Base-by-base conservation (phyloP, 1,140 invertebrate genomes). In the Leptinotarsa defecta region DNA sequence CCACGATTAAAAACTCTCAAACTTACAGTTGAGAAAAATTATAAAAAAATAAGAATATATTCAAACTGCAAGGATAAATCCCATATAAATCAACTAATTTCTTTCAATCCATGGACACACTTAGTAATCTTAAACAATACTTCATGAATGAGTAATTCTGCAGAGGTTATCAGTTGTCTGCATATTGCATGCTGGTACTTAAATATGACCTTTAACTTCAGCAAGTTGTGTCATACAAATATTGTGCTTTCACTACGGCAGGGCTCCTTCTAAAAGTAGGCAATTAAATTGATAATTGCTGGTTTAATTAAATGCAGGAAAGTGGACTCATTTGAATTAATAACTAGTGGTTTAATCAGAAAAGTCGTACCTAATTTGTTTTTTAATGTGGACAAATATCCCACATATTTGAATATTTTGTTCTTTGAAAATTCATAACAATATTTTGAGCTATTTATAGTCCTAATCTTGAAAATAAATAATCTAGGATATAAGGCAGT, bases 101-200 rank as follows among this genome's bases (percentile, higher is more conserved):
- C 34, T 43, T 43, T 43, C 4, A 43, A 43, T 43, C 8, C 34
- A 43, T 43, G 34, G 34, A 43, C 34, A 43, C 1, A 43, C 8
- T 43, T 43, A 43, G 34, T 43, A 43, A 43, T 43, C 34, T 43
- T 11, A 43, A 57, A 57, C 15, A 57, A 19, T 57, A 19, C 52
- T 57, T 57, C 52, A 57, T n/a, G 52, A 57, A 57, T 57, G 52
- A 57, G 52, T 57, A 57, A 57, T 57, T 57, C 52, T 57, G 52
- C 52, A 17, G 52, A 57, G 52, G 52, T 57, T 57, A 57, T 57
- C 52, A 57, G 15, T 57, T 17, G 52, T 57, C 34, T 43, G 34
- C 34, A n/a, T 17, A 57, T 57, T 15, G 15, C 15, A 57, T 57
- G 13, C 52, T 57, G 52, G 52, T 57, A 57, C 52, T 57, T 57